phyloP scores from a whole-genome alignment of 2,797 vertebrate species.

The Rallus crepitans region DNA sequence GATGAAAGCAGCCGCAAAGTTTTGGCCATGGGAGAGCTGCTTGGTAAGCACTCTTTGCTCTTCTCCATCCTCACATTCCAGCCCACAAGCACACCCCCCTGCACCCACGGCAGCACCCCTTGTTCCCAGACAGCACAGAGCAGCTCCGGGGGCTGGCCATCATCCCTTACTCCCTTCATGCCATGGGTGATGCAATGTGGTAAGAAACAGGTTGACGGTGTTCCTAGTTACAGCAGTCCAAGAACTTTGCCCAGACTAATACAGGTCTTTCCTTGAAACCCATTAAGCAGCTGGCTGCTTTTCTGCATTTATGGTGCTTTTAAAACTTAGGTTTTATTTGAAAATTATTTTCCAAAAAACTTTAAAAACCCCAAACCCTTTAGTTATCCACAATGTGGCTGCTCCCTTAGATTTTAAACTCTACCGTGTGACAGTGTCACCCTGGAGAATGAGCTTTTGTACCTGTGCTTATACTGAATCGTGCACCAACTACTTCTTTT shows the following conservation, averaged over 20 bases:
- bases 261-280: background rate
- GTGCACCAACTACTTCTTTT: background rate
- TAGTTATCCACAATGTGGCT: background rate
- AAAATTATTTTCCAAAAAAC: background rate
- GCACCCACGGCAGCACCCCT: background rate
- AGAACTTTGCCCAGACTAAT: background rate
- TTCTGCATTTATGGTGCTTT: background rate
- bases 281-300: background rate
- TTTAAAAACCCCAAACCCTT: background rate
- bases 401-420: background rate
- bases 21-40: background rate
- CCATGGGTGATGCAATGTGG: background rate
- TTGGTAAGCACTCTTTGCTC: background rate
- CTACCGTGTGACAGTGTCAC: background rate
- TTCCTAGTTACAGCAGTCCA: background rate
- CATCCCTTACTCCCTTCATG: rapidly evolving
- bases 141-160: background rate
- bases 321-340: background rate
- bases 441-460: background rate
- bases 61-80: background rate
- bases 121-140: background rate
- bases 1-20: background rate
- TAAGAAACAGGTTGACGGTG: background rate
- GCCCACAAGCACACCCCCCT: rapidly evolving
- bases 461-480: constrained; percentile 1